Base-by-base conservation (phyloP, 2,797 vertebrate genomes). In the Spinus olivaceus region DNA sequence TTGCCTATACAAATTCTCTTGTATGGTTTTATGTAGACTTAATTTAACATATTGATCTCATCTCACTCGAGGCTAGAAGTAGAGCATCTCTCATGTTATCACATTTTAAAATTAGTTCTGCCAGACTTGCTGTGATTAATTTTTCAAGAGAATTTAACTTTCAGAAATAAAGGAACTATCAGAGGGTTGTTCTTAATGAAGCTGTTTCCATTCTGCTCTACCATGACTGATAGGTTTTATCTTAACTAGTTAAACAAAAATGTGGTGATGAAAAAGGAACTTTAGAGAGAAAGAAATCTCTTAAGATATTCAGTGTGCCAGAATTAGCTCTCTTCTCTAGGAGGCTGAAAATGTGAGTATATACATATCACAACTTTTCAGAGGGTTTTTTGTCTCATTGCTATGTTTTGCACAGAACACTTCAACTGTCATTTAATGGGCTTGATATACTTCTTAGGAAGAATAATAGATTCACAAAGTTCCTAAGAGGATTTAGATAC, bases 81-180 rank as follows among this genome's bases (percentile, higher is more conserved):
- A 96, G 86, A 96, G 50, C 63, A 84, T 89, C 82, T 95, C 81
- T 72, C 60, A 60, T 78, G 71, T 90, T 94, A 95, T 81, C 71
- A 81, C 67, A 81, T 90, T 93, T 93, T 86, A 95, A 97, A 96
- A 96, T 96, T 76, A 84, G 83, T 92, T 81, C 90, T 97, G 80
- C 92, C 78, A 64, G 65, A 91, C 93, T 91, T 60, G 0, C 90
- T 89, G 81, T 90, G 87, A 92, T 94, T 96, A 95, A 97, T 97
- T 97, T 92, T 95, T 93, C 83, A 97, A 95, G 84, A 94, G 70
- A 91, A 73, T 92, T 93, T 95, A 93, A 91, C 77, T 96, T 79
- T 88, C 79, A 94, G 86, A 90, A 94, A 88, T 57, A 91, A 30
- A 21, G 13, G 50, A 87, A 81, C 79, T 93, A 91, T 90, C 56